These are phyloP conservation scores for Norana najaformis DNA, from an alignment of 2,888 invertebrate species.

Conservation along the genomic window DNA sequence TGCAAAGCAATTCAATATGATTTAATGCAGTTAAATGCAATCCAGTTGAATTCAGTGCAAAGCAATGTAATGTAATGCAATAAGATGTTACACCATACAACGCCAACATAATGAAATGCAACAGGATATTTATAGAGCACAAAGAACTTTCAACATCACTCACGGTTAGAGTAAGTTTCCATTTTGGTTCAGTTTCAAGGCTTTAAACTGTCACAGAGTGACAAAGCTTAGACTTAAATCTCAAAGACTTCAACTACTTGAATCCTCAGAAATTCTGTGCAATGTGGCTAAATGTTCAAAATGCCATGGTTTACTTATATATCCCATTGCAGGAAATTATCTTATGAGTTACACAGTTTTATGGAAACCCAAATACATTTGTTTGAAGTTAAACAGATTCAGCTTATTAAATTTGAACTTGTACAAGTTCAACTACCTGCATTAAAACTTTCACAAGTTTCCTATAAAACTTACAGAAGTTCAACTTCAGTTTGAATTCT, in stretches of 20 bases:
- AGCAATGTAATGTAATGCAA: neutral
- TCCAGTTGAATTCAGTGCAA: neutral
- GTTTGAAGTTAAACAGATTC: too few relatives aligned
- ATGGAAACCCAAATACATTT: neutral
- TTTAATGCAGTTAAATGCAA: too few relatives aligned
- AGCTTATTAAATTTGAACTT: neutral
- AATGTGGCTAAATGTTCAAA: neutral
- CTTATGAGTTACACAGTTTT: neutral
- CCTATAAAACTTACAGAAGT: neutral
- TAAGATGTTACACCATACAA: neutral
- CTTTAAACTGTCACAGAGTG: neutral
- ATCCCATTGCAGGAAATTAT: neutral
- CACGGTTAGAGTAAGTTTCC: neutral
- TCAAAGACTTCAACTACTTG: neutral
- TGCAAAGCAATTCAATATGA: too few relatives aligned
- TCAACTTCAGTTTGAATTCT: neutral
- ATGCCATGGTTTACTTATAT: neutral
- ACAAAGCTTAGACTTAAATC: neutral
- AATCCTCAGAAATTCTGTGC: neutral
- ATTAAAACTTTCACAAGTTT: neutral
- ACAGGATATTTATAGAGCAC: neutral
- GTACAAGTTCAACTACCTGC: neutral
- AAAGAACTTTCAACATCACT: neutral
- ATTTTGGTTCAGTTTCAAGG: too few relatives aligned
- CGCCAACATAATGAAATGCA: neutral